Evolutionary conservation across 1,140 invertebrate genomes (phyloP).

Genomic region (Hylaeus anthracinus): DNA sequence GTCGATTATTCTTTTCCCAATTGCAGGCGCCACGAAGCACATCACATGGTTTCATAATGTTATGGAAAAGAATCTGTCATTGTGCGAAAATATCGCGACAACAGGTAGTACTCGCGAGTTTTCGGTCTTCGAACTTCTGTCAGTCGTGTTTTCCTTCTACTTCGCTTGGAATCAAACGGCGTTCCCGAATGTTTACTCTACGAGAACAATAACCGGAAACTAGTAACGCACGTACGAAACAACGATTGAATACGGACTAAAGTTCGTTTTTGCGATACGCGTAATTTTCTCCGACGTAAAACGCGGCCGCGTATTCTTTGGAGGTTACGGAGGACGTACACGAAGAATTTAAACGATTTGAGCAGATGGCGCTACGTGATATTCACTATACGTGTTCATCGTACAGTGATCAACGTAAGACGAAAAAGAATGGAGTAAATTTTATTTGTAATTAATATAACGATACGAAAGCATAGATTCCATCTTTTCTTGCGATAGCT

Average conservation of each 20-base stretch:
- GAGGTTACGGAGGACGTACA: slow-evolving; percentile 31
- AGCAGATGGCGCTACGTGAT: slow-evolving; percentile 35
- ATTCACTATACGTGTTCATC: not conserved
- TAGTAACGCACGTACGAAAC: not conserved
- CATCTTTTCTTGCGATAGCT: no score
- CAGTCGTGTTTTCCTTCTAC: slow-evolving; percentile 22
- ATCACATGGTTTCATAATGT: not conserved
- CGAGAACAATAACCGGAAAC: not conserved
- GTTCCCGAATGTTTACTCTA: not conserved
- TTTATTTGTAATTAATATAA: not conserved
- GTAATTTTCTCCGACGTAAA: slow-evolving; percentile 45
- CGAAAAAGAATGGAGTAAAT: not conserved
- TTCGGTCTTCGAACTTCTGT: slow-evolving; percentile 22
- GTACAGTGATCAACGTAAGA: not conserved
- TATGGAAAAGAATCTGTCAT: slow-evolving; percentile 20
- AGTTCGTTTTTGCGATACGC: slow-evolving; percentile 17
- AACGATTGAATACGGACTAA: not conserved
- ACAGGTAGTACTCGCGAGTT: slow-evolving; percentile 25
- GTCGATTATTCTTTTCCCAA: not conserved
- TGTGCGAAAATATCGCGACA: slow-evolving; percentile 18
- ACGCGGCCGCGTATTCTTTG: slow-evolving; percentile 32
- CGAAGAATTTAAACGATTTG: slow-evolving; percentile 44
- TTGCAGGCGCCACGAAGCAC: not conserved
- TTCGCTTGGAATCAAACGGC: not conserved
- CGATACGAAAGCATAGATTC: no score